phyloP scores from a whole-genome alignment of 2,113 vertebrate species.

The Oryzias javanicus region DNA sequence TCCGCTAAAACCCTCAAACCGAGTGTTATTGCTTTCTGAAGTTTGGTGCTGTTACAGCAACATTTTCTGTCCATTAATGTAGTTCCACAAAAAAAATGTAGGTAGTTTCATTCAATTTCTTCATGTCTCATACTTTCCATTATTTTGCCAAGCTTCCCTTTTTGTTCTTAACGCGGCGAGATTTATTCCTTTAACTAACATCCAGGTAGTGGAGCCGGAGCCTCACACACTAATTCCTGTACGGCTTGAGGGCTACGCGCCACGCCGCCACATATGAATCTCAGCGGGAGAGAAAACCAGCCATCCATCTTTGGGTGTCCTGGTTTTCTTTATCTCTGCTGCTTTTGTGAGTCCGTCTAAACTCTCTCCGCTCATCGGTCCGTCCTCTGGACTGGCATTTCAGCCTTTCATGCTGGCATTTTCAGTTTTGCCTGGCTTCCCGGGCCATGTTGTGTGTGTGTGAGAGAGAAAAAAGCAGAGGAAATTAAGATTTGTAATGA shows the following conservation, averaged over 20 bases:
- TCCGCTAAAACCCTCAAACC: background rate
- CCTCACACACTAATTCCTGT: conserved; percentile 56
- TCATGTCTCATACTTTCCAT: conserved; percentile 16
- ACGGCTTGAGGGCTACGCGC: conserved; percentile 65
- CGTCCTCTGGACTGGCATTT: conserved; percentile 27
- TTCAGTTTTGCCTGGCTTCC: conserved; percentile 18
- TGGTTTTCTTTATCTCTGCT: background rate
- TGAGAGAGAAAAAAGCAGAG: background rate
- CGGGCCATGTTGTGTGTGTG: background rate
- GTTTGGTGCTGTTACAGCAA: conserved; percentile 13
- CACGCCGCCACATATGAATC: conserved; percentile 42
- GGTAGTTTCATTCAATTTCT: conserved; percentile 5
- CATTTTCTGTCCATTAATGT: background rate
- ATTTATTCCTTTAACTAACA: conserved; percentile 50
- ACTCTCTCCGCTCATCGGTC: background rate
- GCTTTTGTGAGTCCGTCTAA: background rate
- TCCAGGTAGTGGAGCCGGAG: conserved; percentile 29
- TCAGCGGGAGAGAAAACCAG: conserved; percentile 33
- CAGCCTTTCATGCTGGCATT: conserved; percentile 34
- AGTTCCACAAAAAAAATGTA: conserved; percentile 7
- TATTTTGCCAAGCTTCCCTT: conserved; percentile 20
- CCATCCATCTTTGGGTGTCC: background rate
- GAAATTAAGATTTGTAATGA: conserved; percentile 8
- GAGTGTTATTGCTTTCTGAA: background rate
- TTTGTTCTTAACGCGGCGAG: conserved; percentile 43